Evolutionary conservation across 1,140 invertebrate species (phyloP).

Genomic region (Cydia amplana): DNA sequence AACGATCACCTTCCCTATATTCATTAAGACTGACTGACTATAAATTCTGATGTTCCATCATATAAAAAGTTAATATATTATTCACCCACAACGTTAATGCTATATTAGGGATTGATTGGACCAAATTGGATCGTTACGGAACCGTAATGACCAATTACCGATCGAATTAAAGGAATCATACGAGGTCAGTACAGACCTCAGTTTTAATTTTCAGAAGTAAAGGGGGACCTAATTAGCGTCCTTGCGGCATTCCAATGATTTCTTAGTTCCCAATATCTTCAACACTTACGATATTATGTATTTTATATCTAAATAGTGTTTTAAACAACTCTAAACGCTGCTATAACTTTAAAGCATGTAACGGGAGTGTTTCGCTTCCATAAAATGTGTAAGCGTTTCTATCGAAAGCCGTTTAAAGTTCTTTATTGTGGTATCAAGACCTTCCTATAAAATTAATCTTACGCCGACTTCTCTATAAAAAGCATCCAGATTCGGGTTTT

Average conservation of each 20-base stretch:
- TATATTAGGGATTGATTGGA: slow-evolving; percentile 73
- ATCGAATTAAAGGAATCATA: slow-evolving; percentile 68
- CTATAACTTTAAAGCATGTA: slow-evolving; percentile 11
- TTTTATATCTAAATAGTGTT: not conserved
- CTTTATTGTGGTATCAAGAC: slow-evolving; percentile 56
- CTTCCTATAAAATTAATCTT: slow-evolving; percentile 56
- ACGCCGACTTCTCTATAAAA: slow-evolving; percentile 62
- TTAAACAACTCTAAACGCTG: not conserved
- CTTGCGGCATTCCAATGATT: slow-evolving; percentile 4
- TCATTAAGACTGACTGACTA: slow-evolving; percentile 46
- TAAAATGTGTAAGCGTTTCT: slow-evolving; percentile 27
- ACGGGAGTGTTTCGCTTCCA: slow-evolving; percentile 26
- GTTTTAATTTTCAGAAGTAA: slow-evolving; percentile 33
- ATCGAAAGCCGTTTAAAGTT: slow-evolving; percentile 32
- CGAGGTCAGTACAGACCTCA: slow-evolving; percentile 44
- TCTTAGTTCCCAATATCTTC: slow-evolving; percentile 3
- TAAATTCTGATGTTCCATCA: slow-evolving; percentile 61
- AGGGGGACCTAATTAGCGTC: slow-evolving; percentile 30
- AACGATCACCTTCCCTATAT: slow-evolving; percentile 49
- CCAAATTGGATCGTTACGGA: slow-evolving; percentile 73
- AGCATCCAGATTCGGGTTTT: slow-evolving; percentile 63
- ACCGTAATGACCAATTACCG: slow-evolving; percentile 76
- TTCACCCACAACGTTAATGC: slow-evolving; percentile 60
- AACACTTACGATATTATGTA: too few species aligned
- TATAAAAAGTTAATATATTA: slow-evolving; percentile 65